These are phyloP conservation scores for Bactericera cockerelli DNA, from an alignment of 1,140 invertebrate genomes.

Conservation along the genomic window DNA sequence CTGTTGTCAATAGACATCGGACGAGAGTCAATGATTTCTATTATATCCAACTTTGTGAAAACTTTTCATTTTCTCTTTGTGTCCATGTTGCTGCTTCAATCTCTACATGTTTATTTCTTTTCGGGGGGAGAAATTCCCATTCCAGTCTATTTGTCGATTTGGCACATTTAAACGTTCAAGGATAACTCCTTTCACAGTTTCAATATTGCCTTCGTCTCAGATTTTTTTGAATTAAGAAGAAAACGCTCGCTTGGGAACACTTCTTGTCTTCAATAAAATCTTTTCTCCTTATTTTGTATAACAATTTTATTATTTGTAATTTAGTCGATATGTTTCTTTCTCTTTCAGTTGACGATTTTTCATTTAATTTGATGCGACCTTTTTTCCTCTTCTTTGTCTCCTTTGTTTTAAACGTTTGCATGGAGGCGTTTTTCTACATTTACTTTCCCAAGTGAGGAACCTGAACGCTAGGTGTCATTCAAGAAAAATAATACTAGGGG, in stretches of 20 bases:
- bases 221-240: slow-evolving; percentile 5
- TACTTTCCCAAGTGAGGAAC: no score
- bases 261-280: slow-evolving; percentile 5
- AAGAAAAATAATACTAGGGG: no score
- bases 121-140: no score
- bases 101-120: no score
- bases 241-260: neutral
- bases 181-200: neutral
- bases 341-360: neutral
- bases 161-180: neutral
- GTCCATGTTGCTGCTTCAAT: no score
- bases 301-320: slow-evolving; percentile 6
- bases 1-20: slow-evolving; percentile 4
- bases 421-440: no score
- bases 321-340: slow-evolving; percentile 1
- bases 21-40: slow-evolving; percentile 7
- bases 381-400: neutral
- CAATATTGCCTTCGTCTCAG: slow-evolving; percentile 4
- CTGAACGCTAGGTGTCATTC: no score
- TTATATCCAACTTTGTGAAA: neutral
- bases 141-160: slow-evolving; percentile 6
- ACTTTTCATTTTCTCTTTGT: no score
- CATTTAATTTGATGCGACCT: neutral
- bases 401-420: no score
- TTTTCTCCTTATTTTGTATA: slow-evolving; percentile 4